These are phyloP conservation scores for Brachyalestes nurse DNA, from an alignment of 2,797 vertebrate species.

Conservation along the genomic window DNA sequence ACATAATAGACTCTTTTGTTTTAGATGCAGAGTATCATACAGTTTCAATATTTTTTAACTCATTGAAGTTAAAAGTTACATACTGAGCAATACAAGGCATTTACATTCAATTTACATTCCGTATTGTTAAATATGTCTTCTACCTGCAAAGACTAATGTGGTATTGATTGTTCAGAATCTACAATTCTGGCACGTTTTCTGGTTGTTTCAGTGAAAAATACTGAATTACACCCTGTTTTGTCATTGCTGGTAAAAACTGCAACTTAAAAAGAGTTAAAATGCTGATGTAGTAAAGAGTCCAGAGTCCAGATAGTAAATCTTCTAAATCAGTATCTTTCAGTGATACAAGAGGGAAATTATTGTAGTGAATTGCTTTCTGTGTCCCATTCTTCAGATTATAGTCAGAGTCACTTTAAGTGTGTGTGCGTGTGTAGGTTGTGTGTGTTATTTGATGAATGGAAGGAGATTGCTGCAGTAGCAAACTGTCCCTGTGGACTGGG, in stretches of 20 bases:
- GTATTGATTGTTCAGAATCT: neutral
- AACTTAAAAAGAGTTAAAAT: neutral
- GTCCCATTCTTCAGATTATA: slow-evolving; percentile 67
- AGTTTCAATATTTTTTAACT: neutral
- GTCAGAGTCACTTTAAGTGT: slow-evolving; percentile 67
- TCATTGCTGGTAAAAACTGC: neutral
- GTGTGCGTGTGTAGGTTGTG: slow-evolving; percentile 19
- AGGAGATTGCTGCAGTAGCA: slow-evolving; percentile 64
- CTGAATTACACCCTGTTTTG: neutral
- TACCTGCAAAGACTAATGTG: neutral
- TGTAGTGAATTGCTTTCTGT: slow-evolving; percentile 71
- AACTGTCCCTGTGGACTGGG: slow-evolving; percentile 68
- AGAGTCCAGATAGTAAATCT: slow-evolving; percentile 36
- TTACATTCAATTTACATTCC: too few relatives aligned
- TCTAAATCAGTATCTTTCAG: slow-evolving; percentile 46
- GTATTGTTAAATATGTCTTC: neutral
- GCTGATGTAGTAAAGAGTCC: neutral
- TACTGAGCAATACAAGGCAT: too few relatives aligned
- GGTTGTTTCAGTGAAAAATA: neutral
- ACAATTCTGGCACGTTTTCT: neutral
- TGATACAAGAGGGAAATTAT: slow-evolving; percentile 60
- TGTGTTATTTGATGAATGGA: slow-evolving; percentile 69
- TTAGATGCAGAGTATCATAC: neutral
- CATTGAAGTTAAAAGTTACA: too few relatives aligned
- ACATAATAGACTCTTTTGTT: slow-evolving; percentile 14